Percentiles rank a stretch among this genome's conserved stretches.
These are phyloP conservation scores for Papilio machaon DNA, from an alignment of 1,140 invertebrate genomes.

Conservation along the genomic window DNA sequence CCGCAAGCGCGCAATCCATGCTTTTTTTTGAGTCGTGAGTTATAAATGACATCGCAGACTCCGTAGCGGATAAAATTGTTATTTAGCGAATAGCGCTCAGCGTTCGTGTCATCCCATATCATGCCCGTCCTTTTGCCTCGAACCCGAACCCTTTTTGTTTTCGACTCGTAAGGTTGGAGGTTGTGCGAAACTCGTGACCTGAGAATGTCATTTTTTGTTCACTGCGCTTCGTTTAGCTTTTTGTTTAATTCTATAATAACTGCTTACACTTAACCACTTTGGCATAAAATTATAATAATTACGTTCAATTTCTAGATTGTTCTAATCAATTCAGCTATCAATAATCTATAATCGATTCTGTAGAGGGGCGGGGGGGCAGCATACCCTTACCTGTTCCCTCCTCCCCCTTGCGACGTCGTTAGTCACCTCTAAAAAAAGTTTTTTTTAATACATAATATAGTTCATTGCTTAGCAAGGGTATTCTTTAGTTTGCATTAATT, in stretches of 20 bases:
- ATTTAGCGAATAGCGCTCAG: constrained; percentile 42
- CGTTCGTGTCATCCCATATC: constrained; percentile 58
- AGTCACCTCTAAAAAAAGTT: no score
- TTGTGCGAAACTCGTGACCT: constrained; percentile 45
- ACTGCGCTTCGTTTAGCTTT: not conserved
- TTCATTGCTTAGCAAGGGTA: no score
- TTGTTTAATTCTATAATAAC: constrained; percentile 17
- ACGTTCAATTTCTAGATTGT: not conserved
- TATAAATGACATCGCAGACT: constrained; percentile 1
- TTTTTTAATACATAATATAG: no score
- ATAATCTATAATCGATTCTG: not conserved
- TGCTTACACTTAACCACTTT: not conserved
- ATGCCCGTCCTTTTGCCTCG: constrained; percentile 40
- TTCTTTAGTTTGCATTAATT: no score
- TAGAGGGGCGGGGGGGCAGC: no score
- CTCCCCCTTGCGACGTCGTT: no score
- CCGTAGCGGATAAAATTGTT: constrained; percentile 30
- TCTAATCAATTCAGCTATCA: not conserved
- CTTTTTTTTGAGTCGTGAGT: not conserved
- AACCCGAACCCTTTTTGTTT: constrained; percentile 44
- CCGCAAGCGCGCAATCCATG: no score
- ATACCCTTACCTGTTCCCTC: no score
- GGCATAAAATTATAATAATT: not conserved
- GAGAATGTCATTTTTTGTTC: constrained; percentile 52
- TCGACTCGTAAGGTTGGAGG: constrained; percentile 47